Evolutionary conservation across 2,797 vertebrate species (phyloP), one percentile per base, ranked within the genome.

Genomic region (Holocentrus rufus): DNA sequence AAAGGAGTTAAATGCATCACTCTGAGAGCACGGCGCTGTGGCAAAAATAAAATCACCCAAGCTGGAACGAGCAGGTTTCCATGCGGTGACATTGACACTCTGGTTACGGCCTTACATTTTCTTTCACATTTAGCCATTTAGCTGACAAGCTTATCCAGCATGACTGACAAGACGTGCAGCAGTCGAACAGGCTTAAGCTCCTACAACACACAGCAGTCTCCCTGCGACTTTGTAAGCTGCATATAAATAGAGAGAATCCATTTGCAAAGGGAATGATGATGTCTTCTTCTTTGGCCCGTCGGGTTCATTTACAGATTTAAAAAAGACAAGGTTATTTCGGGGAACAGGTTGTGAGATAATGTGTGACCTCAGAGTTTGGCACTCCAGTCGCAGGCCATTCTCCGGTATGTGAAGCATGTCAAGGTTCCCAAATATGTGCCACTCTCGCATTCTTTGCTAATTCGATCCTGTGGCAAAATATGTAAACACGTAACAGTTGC

Each of bases 391-490:
- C 8, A 18, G 7, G 22, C 60, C 36, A 49, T 7, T 59, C 0
- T 9, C 53, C n/a, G 53, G 57, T 44, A 62, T 74, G 72, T 44
- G 20, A 74, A 71, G 10, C 8, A 80, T 74, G 69, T 61, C 18
- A 56, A 50, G 27, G 23, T 60, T 81, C 60, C 60, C 53, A 77
- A 13, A 47, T 46, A 74, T 77, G 81, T 72, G 44, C 31, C 39
- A 13, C 53, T 14, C 25, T 56, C 47, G 59, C 65, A 68, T 10
- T 5, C 22, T 58, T 52, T n/a, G 20, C 5, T 22, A 27, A 50
- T 56, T 49, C 46, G 22, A 14, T n/a, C 11, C 62, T 36, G 34
- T 36, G 34, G 1, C 34, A 36, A 36, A 36, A 36, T 36, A 36
- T 36, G 34, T 36, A 36, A 7, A 36, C 34, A 36, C 5, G 34